Evolutionary conservation across 2,888 invertebrate genomes (phyloP), one percentile per base, ranked within the genome.

Genomic region (Lissonota sp.): DNA sequence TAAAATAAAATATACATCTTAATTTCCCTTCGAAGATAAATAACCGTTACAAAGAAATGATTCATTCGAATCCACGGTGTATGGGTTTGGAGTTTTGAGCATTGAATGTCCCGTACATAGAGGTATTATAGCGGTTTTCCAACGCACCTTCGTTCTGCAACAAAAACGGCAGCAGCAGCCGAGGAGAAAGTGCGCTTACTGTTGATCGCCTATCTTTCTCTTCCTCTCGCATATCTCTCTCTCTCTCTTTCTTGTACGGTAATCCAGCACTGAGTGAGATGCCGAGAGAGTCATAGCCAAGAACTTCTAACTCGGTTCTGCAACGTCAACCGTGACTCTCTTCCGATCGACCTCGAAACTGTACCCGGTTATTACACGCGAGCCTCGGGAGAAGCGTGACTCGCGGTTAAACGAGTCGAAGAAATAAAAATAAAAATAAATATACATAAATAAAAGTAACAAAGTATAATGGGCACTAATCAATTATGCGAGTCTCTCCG

Each of bases 331-430:
- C 83, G 79, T 86, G 77, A 84, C 88, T 88, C 87, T 87, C 86
- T 87, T 88, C 85, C 83, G 83, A 86, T 84, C 88, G 89, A 89
- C 89, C 89, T 89, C 89, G 88, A 89, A 89, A 87, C 79, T 66
- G 37, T 49, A 69, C 75, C 72, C 62, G 60, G 55, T 75, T 82
- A 79, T 82, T 82, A 82, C 73, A 26, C 26, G 26, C 26, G 26
- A 49, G 58, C 53, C 67, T 69, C 55, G 16, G 64, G 42, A 57
- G 57, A 12, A 42, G 46, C 63, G 71, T 66, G 75, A 76, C 71
- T 73, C 70, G 71, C 64, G 64, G 64, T 67, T 44, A 71, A 82
- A 66, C 70, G 60, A 71, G 60, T 40, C 42, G 16, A 16, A 62
- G 4, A 12, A 39, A n/a, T n/a, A 42, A 14, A 12, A 44, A 53